Evolutionary conservation across 2,113 vertebrate genomes (phyloP).

Genomic region (Tangachromis dhanisi): DNA sequence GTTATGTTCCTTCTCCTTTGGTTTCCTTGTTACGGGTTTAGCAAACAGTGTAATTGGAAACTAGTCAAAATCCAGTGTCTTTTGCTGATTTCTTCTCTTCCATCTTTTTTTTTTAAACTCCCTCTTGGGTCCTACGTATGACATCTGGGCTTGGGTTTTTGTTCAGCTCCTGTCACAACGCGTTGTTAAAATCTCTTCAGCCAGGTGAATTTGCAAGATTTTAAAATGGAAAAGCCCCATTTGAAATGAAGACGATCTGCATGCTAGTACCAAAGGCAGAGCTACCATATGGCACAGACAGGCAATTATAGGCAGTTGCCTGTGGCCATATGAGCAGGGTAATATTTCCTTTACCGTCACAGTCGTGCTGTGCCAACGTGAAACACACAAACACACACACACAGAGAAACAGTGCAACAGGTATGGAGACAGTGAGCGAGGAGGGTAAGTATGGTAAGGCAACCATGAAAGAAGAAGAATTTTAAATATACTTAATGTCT

Average conservation of each 20-base stretch:
- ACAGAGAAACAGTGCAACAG: background rate
- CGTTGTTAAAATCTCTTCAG: background rate
- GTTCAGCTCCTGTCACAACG: background rate
- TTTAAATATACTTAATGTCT: background rate
- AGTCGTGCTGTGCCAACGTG: background rate
- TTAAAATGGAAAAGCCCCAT: slow-evolving; percentile 1
- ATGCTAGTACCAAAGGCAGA: background rate
- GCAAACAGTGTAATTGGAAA: background rate
- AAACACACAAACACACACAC: background rate
- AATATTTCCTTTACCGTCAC: background rate
- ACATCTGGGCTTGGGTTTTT: background rate
- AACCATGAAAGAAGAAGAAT: background rate
- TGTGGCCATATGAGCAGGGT: background rate
- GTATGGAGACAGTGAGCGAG: background rate
- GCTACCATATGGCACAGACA: slow-evolving; percentile 17
- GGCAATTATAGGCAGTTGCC: slow-evolving; percentile 25
- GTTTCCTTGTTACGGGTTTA: background rate
- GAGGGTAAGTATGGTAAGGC: background rate
- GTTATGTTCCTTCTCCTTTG: background rate
- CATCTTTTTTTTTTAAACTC: background rate
- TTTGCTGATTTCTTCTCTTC: background rate
- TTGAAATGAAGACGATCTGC: background rate
- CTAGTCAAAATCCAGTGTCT: background rate
- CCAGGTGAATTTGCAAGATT: background rate
- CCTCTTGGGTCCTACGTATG: background rate